Percentiles rank a stretch among this genome's conserved stretches.
These are phyloP conservation scores for Epistrophe grossulariae DNA, from an alignment of 2,888 invertebrate genomes.

Conservation along the genomic window DNA sequence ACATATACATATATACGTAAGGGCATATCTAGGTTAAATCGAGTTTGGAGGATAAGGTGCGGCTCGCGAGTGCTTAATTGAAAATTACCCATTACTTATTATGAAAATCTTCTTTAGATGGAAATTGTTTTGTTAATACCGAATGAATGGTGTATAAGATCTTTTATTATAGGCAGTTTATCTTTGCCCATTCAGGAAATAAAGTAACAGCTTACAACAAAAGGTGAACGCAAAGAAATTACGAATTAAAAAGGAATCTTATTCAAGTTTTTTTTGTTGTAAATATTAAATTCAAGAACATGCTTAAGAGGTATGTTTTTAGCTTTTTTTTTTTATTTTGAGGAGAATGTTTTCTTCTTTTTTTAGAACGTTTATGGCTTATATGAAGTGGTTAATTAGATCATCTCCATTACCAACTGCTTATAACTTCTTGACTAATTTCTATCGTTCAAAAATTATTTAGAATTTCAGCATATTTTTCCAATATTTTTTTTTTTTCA, in stretches of 20 bases:
- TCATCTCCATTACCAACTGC: no score
- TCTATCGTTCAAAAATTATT: no score
- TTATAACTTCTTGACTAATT: no score
- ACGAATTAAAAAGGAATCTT: conserved; percentile 6
- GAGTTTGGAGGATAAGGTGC: conserved; percentile 35
- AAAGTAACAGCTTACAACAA: not conserved
- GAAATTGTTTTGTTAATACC: conserved; percentile 68
- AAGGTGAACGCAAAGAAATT: not conserved
- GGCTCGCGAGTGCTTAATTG: conserved; percentile 62
- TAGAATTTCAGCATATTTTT: no score
- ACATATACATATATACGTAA: not conserved
- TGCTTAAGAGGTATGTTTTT: not conserved
- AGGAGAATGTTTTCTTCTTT: no score
- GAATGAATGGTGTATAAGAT: conserved; percentile 37
- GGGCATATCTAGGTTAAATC: not conserved
- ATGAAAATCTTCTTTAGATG: conserved; percentile 56
- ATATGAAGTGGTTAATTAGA: no score
- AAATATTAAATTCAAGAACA: not conserved
- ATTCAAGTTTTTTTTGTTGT: conserved; percentile 8
- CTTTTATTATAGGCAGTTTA: conserved; percentile 47
- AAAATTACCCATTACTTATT: conserved; percentile 71
- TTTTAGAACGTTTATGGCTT: no score
- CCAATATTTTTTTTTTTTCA: no score
- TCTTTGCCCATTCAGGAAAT: conserved; percentile 39
- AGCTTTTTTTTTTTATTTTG: no score